Percentiles rank a stretch among this genome's conserved stretches.
Conservation (phyloP, 2,888 invertebrate species). For the Hydropsyche betteni region DNA sequence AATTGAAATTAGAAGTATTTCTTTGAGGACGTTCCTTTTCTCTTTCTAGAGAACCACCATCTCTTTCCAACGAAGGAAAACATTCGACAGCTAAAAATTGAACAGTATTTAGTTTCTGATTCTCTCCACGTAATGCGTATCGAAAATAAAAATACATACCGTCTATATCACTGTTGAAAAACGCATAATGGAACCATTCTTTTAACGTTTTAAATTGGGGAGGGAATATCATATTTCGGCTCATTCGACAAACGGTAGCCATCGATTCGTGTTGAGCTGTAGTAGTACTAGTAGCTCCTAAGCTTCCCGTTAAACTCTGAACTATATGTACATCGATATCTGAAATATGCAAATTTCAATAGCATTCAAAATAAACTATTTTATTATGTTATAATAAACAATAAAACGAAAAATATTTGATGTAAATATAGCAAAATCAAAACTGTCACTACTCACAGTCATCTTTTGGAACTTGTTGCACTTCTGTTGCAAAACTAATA, state of each 20-base stretch:
- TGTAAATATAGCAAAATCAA: conserved; percentile 16
- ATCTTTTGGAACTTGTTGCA: conserved; percentile 82
- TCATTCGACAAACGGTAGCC: conserved; percentile 94
- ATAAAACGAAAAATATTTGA: conserved; percentile 23
- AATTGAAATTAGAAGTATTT: conserved; percentile 59
- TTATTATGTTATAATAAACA: conserved; percentile 9
- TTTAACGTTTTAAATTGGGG: conserved; percentile 93
- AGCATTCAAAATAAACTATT: conserved; percentile 35
- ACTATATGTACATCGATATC: conserved; percentile 81
- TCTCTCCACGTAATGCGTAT: not conserved
- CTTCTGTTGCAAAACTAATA: conserved; percentile 92
- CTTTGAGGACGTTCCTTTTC: conserved; percentile 63
- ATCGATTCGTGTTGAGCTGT: conserved; percentile 82
- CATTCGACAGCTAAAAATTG: conserved; percentile 78
- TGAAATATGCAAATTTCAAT: conserved; percentile 54
- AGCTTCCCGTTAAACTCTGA: conserved; percentile 88
- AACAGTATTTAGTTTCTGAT: not conserved
- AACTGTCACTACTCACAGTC: conserved; percentile 62
- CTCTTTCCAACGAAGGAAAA: conserved; percentile 88
- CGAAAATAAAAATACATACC: conserved; percentile 66
- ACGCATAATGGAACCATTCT: conserved; percentile 98
- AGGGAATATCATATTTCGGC: conserved; percentile 90
- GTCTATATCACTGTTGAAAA: conserved; percentile 93
- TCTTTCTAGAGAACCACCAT: conserved; percentile 65
- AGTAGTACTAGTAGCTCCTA: conserved; percentile 77